Percentiles rank a stretch among this genome's conserved stretches.
phyloP scores from a whole-genome alignment of 1,140 invertebrate genomes.

The Micrasema longulum region DNA sequence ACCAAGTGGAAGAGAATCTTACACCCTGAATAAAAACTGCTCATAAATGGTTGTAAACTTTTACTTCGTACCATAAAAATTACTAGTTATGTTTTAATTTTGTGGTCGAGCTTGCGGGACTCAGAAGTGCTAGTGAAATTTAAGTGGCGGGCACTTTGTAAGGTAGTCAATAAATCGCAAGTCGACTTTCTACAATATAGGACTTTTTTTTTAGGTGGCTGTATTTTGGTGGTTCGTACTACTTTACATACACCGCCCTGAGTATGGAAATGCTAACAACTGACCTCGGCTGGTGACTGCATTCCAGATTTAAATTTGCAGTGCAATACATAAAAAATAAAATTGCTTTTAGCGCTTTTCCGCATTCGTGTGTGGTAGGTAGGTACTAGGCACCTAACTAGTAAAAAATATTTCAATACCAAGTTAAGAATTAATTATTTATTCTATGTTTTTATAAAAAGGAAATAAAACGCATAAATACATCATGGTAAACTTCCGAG shows the following conservation, averaged over 20 bases:
- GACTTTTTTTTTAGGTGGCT: slow-evolving; percentile 17
- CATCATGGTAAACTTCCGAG: no score
- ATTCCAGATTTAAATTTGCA: slow-evolving; percentile 34
- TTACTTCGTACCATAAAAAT: slow-evolving; percentile 2
- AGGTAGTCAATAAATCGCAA: neutral
- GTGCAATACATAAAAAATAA: slow-evolving; percentile 11
- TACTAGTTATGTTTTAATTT: neutral
- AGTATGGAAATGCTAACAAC: slow-evolving; percentile 26
- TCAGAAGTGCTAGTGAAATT: neutral
- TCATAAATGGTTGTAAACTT: slow-evolving; percentile 1
- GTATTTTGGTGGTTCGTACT: neutral
- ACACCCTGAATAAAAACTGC: neutral
- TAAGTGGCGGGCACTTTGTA: slow-evolving; percentile 18
- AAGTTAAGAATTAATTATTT: no score
- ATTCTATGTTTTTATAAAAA: no score
- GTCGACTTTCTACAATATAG: neutral
- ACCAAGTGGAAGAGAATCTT: neutral
- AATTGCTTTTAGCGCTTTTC: slow-evolving; percentile 11
- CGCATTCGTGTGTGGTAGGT: slow-evolving; percentile 8
- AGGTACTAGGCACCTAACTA: neutral
- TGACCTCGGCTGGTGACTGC: slow-evolving; percentile 29
- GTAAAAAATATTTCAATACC: neutral
- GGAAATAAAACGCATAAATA: no score
- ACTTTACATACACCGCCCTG: neutral
- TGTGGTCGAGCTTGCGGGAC: neutral